Conservation (phyloP, 2,888 invertebrate species). For the Elegia similella region DNA sequence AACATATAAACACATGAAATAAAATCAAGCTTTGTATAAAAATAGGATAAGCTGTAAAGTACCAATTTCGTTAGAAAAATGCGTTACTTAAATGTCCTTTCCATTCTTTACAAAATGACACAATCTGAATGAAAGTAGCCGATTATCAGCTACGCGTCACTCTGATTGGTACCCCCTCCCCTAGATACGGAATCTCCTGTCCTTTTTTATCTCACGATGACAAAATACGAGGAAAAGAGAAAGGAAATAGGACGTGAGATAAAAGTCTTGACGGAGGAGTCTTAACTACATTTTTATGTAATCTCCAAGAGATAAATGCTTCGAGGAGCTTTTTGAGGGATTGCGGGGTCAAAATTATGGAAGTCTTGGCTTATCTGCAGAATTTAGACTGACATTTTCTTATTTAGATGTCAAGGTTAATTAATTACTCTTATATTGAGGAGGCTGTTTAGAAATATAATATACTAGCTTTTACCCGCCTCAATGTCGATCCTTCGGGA, state of each 20-base stretch:
- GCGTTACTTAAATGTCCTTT: constrained; percentile 3
- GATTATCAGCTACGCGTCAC: constrained; percentile 35
- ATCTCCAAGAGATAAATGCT: constrained; percentile 16
- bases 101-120: constrained; percentile 24
- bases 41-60: neutral
- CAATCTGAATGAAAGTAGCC: constrained; percentile 33
- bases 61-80: constrained; percentile 1
- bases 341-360: constrained; percentile 14
- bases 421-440: no score
- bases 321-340: constrained; percentile 8
- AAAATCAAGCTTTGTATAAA: neutral
- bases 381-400: constrained; percentile 7
- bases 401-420: neutral
- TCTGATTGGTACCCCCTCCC: constrained; percentile 32
- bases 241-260: constrained; percentile 11
- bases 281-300: constrained; percentile 19
- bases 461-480: no score
- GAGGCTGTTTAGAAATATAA: no score
- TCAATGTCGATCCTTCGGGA: no score
- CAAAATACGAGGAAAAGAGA: constrained; percentile 1
- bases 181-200: constrained; percentile 11
- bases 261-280: constrained; percentile 15
- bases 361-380: constrained; percentile 7
- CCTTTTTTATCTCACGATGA: neutral
- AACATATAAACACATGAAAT: no score